Percentiles rank a stretch among this genome's conserved stretches.
phyloP scores from a whole-genome alignment of 1,140 invertebrate genomes.

The Riptortus pedestris region DNA sequence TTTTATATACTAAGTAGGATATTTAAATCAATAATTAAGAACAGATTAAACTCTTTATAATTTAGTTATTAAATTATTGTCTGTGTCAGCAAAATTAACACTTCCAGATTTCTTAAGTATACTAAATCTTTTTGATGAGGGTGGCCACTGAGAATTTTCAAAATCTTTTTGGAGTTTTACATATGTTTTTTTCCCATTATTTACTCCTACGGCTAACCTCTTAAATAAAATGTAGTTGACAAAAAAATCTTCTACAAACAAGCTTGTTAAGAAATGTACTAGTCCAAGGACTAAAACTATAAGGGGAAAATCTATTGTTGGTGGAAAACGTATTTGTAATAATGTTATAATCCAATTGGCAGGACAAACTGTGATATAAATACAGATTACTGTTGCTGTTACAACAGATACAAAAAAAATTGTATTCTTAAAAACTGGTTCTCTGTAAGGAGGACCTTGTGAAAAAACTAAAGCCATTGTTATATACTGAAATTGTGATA shows the following conservation, averaged over 20 bases:
- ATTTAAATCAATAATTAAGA: too few species aligned
- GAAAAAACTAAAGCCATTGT: conserved; percentile 81
- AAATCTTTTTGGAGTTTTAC: neutral
- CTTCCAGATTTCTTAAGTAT: neutral
- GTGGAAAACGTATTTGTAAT: conserved; percentile 57
- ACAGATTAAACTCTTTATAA: too few species aligned
- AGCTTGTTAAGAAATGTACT: conserved; percentile 43
- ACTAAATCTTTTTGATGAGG: neutral
- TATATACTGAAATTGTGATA: conserved; percentile 90
- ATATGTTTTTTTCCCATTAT: neutral
- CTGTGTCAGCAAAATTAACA: neutral
- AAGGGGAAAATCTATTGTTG: conserved; percentile 49
- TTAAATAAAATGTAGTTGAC: conserved; percentile 45
- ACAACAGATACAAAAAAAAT: conserved; percentile 53
- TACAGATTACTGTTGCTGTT: conserved; percentile 49
- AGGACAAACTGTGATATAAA: conserved; percentile 60
- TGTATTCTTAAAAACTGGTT: conserved; percentile 68
- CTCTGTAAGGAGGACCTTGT: conserved; percentile 79
- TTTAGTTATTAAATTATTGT: conserved; percentile 4
- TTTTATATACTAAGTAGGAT: too few species aligned
- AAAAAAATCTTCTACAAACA: conserved; percentile 47
- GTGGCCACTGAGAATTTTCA: conserved; percentile 11
- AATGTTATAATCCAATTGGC: conserved; percentile 47
- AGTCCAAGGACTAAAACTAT: conserved; percentile 47
- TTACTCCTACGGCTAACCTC: conserved; percentile 35